phyloP scores from a whole-genome alignment of 2,113 vertebrate species.

The Campylomormyrus numenius region DNA sequence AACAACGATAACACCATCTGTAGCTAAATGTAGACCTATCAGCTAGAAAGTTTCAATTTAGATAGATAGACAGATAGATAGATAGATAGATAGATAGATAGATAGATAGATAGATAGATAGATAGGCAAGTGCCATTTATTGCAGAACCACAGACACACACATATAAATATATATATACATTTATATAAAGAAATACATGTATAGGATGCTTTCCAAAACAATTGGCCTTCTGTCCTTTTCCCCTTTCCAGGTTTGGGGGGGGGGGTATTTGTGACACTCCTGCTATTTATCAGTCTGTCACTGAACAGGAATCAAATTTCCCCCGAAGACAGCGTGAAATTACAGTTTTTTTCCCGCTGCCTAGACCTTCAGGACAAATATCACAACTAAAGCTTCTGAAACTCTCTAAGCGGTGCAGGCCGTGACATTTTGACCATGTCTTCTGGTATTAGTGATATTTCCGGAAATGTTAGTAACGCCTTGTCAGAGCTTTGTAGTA shows the following conservation, averaged over 20 bases:
- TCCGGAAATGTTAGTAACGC: too few relatives aligned
- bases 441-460: constrained; percentile 25
- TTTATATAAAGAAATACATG: not conserved
- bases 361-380: constrained; percentile 66
- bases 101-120: not conserved
- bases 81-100: not conserved
- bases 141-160: not conserved
- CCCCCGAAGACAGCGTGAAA: constrained; percentile 71
- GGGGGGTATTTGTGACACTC: constrained; percentile 54
- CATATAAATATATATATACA: not conserved
- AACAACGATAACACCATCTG: not conserved
- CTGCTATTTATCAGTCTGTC: constrained; percentile 71
- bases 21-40: not conserved
- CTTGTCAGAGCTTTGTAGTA: too few relatives aligned
- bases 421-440: constrained; percentile 66
- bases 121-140: not conserved
- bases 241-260: constrained; percentile 52
- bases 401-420: constrained; percentile 60
- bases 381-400: constrained; percentile 69
- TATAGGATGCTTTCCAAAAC: not conserved
- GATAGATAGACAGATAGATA: not conserved
- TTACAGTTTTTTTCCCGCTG: constrained; percentile 55
- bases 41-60: not conserved
- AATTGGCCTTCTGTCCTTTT: constrained; percentile 34
- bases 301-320: constrained; percentile 70